Base-by-base conservation (phyloP, 2,888 invertebrate genomes). In the Baccha elongata region DNA sequence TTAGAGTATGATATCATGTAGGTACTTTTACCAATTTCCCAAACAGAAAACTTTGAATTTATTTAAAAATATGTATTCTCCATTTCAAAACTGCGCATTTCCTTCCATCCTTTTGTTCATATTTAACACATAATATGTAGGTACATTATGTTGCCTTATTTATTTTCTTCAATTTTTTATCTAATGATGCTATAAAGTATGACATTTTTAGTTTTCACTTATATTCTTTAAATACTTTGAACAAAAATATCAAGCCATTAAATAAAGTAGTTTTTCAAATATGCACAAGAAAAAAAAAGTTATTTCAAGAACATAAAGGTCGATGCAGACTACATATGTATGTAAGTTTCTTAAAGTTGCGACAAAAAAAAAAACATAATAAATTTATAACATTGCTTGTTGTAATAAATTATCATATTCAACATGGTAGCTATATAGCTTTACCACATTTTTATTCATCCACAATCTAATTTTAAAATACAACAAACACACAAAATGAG, bases 401-500 rank as follows among this genome's bases (percentile, higher is more conserved):
- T 68, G 32, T 50, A 74, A 80, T 80, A 80, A 74, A 80, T 74
- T 74, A 69, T 80, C 65, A 69, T 55, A 67, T 76, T 71, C 65
- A 71, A 64, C 81, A 75, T 69, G 46, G 40, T 23, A 19, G 53
- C n/a, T 29, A 50, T 55, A 69, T 40, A 32, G 29, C 29, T 8
- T 7, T 8, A 81, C 52, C 58, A 37, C 44, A 11, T 26, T 11
- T 67, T 71, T 81, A 81, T 83, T 62, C 72, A 53, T 67, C 48
- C 62, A 75, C 53, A 83, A 83, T 83, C 83, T 83, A 83, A 78
- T 64, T 83, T 78, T 78, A 83, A 83, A 73, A 76, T 46, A 35
- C 76, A 83, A 73, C 83, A 83, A 76, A 76, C 73, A 78, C 55
- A 76, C 67, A 64, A 72, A 83, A 78, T 83, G 72, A 78, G 83